Evolutionary conservation across 2,113 vertebrate species (phyloP).

Genomic region (Rhadina sibilatrix): DNA sequence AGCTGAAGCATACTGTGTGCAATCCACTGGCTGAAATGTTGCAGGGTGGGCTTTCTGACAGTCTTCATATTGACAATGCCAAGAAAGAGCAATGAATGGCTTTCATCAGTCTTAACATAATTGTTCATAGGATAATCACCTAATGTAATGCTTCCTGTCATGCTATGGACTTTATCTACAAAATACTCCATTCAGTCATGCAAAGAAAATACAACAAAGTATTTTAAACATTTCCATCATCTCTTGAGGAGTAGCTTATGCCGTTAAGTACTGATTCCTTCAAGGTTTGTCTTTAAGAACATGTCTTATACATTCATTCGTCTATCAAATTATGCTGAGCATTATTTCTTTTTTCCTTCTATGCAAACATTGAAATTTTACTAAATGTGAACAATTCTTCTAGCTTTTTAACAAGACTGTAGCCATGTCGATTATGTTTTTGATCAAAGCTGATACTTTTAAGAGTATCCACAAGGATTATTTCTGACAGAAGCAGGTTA

Average conservation of each 20-base stretch:
- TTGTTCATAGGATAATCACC: background rate
- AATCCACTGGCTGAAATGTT: background rate
- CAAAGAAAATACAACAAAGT: constrained; percentile 25
- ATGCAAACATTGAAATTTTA: background rate
- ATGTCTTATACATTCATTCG: background rate
- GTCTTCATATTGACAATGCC: background rate
- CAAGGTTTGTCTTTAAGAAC: background rate
- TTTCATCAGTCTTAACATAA: constrained; percentile 32
- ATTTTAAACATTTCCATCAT: constrained; percentile 15
- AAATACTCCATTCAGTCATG: background rate
- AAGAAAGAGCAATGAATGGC: background rate
- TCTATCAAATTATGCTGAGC: background rate
- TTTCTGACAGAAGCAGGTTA: background rate
- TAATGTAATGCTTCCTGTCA: constrained; percentile 27
- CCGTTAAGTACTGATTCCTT: background rate
- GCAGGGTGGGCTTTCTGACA: background rate
- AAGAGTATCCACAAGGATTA: background rate
- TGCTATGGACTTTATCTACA: background rate
- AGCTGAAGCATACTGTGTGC: background rate
- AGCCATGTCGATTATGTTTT: background rate
- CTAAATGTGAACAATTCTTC: background rate
- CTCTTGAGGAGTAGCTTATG: background rate
- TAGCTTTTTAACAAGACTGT: background rate
- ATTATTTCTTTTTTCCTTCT: background rate
- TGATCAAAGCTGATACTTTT: background rate